Evolutionary conservation across 2,113 vertebrate genomes (phyloP).

Genomic region (Circaetus gallicus): DNA sequence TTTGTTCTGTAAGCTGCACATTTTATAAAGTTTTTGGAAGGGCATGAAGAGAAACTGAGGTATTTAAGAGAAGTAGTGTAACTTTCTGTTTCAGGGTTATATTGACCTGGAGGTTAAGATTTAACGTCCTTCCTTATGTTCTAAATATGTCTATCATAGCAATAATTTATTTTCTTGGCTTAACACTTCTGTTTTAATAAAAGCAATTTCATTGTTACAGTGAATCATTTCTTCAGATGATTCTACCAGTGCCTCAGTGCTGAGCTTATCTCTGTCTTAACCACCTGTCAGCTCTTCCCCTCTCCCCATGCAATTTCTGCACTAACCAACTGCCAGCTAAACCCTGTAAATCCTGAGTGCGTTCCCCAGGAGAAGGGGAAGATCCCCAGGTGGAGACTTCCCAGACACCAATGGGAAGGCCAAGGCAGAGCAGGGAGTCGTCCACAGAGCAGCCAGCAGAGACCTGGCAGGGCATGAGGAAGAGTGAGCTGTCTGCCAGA

Average conservation of each 20-base stretch:
- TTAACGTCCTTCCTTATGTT: slow-evolving; percentile 8
- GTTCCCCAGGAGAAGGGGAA: not conserved
- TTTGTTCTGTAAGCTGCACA: slow-evolving; percentile 68
- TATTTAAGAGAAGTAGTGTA: slow-evolving; percentile 48
- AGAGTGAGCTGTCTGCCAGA: not conserved
- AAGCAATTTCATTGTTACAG: not conserved
- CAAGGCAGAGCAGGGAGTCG: not conserved
- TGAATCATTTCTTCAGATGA: not conserved
- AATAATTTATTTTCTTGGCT: slow-evolving; percentile 67
- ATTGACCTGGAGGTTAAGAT: slow-evolving; percentile 19
- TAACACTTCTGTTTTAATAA: slow-evolving; percentile 60
- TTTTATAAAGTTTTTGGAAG: slow-evolving; percentile 61
- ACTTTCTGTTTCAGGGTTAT: slow-evolving; percentile 18
- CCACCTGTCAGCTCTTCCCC: not conserved
- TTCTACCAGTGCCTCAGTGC: not conserved
- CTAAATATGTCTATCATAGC: slow-evolving; percentile 43
- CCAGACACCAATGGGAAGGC: not conserved
- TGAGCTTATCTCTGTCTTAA: not conserved
- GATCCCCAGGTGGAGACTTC: not conserved
- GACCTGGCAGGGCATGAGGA: not conserved
- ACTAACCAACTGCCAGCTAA: not conserved
- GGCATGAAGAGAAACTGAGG: slow-evolving; percentile 9
- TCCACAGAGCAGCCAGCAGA: not conserved
- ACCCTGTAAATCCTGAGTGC: not conserved
- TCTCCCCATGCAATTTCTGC: not conserved